Evolutionary conservation across 2,797 vertebrate species (phyloP).

Genomic region (Discoglossus pictus): DNA sequence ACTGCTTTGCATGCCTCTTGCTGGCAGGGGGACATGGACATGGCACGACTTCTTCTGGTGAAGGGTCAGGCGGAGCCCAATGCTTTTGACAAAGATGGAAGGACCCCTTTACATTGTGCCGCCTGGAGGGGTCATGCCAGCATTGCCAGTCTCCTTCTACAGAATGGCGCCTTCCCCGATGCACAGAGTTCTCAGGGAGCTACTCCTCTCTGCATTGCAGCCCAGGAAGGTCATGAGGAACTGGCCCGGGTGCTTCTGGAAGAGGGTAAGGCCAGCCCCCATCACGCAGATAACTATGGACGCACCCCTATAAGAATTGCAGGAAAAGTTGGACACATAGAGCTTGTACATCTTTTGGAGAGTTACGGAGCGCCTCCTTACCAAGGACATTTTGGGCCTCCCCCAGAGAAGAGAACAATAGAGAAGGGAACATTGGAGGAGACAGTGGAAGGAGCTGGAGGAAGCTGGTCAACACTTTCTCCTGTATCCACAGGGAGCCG

Average conservation of each 20-base stretch:
- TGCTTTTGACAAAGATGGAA: constrained; percentile 69
- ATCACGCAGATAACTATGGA: constrained; percentile 73
- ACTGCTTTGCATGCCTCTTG: constrained; percentile 77
- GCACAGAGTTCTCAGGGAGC: constrained; percentile 75
- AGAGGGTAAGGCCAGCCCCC: constrained; percentile 69
- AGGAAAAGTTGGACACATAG: constrained; percentile 67
- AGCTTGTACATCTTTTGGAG: constrained; percentile 73
- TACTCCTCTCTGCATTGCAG: constrained; percentile 76
- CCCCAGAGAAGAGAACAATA: constrained; percentile 48
- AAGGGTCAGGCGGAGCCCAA: constrained; percentile 72
- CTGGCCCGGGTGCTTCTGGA: constrained; percentile 73
- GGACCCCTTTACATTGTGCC: constrained; percentile 76
- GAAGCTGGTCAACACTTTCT: constrained; percentile 66
- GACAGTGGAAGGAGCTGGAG: constrained; percentile 40
- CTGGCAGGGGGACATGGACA: constrained; percentile 73
- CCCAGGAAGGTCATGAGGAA: constrained; percentile 75
- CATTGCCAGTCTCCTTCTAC: constrained; percentile 67
- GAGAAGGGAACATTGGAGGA: constrained; percentile 55
- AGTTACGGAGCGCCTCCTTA: constrained; percentile 71
- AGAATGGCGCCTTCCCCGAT: constrained; percentile 62
- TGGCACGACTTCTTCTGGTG: constrained; percentile 67
- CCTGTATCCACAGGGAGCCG: constrained; percentile 72
- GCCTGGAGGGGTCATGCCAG: constrained; percentile 73
- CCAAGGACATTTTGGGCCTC: constrained; percentile 54
- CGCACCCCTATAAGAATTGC: constrained; percentile 77